These are phyloP conservation scores for Mugil cephalus DNA, from an alignment of 2,113 vertebrate species.

Conservation along the genomic window DNA sequence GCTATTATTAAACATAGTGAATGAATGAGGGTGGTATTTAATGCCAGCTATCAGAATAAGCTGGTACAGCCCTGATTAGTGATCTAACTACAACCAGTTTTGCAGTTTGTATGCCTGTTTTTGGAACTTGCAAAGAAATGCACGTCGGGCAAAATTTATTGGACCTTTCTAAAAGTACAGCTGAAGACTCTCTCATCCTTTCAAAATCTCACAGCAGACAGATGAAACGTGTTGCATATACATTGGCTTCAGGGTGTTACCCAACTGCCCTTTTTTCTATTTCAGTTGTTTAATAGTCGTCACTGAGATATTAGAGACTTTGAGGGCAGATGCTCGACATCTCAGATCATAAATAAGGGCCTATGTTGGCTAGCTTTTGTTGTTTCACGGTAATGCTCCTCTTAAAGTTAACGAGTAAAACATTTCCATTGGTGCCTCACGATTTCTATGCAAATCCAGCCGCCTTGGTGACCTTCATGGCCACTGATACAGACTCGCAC, in stretches of 20 bases:
- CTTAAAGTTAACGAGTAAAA: constrained; percentile 6
- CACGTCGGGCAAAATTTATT: neutral
- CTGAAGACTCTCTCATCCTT: neutral
- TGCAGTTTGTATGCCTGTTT: neutral
- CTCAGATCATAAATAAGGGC: neutral
- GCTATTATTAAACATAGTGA: neutral
- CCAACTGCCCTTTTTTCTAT: neutral
- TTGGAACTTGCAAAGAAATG: neutral
- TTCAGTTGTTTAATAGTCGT: neutral
- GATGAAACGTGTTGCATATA: neutral
- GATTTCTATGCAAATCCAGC: neutral
- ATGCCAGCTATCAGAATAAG: neutral
- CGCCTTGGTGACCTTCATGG: neutral
- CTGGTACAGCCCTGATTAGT: neutral
- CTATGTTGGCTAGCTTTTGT: neutral
- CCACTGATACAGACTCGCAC: neutral
- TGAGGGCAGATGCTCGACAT: neutral
- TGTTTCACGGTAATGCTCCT: neutral
- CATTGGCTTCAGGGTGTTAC: neutral
- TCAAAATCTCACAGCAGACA: neutral
- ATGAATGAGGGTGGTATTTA: neutral
- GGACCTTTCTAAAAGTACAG: neutral
- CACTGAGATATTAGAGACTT: neutral
- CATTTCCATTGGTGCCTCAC: neutral
- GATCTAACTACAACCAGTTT: neutral